These are phyloP conservation scores for Rhinopomastus cyanomelas DNA, from an alignment of 2,113 vertebrate species.

Conservation along the genomic window DNA sequence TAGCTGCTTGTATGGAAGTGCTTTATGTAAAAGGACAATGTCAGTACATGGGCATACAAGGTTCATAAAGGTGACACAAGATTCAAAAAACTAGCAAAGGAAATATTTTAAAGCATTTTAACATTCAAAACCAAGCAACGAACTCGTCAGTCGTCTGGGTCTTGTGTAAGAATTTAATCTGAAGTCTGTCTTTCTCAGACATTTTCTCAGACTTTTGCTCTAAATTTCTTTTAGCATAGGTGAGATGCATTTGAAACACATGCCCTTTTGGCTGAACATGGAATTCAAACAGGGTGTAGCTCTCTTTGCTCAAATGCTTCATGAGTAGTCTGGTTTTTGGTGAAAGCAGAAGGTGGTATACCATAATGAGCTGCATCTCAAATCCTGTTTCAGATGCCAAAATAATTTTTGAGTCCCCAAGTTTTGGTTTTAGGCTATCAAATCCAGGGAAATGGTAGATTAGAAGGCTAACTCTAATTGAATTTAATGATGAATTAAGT, in stretches of 20 bases:
- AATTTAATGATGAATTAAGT: neutral
- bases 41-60: neutral
- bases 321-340: neutral
- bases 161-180: neutral
- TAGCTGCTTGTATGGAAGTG: neutral
- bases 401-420: neutral
- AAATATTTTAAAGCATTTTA: neutral
- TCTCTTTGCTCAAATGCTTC: neutral
- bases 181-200: neutral
- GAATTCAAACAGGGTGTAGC: neutral
- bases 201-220: neutral
- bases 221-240: neutral
- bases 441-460: neutral
- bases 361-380: neutral
- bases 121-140: neutral
- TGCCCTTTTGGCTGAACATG: neutral
- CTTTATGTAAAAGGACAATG: neutral
- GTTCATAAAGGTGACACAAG: neutral
- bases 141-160: neutral
- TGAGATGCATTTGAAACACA: neutral
- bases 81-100: neutral
- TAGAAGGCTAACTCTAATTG: neutral
- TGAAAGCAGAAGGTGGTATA: neutral
- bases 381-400: neutral
- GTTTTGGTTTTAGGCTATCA: neutral